Percentiles rank a stretch among this genome's conserved stretches.
Evolutionary conservation across 2,797 vertebrate species (phyloP).

Genomic region (Meda fulgida): DNA sequence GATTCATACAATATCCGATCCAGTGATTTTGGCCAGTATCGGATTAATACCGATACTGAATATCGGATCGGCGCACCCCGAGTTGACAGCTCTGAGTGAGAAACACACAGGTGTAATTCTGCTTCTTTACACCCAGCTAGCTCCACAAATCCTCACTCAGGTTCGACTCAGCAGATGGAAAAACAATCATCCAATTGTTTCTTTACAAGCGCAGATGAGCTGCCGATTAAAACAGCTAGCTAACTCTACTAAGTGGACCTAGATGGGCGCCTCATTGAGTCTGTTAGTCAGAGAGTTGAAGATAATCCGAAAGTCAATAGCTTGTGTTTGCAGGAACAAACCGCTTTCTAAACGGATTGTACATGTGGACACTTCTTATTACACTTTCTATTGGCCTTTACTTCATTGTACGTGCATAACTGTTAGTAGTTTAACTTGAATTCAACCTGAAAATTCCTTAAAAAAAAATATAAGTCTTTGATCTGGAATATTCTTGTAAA

Average conservation of each 20-base stretch:
- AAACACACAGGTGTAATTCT: constrained; percentile 35
- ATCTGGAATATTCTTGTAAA: neutral
- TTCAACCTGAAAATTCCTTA: neutral
- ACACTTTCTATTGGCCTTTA: neutral
- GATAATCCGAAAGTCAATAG: constrained; percentile 15
- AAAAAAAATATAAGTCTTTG: neutral
- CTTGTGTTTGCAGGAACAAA: constrained; percentile 4
- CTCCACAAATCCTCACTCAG: neutral
- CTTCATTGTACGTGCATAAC: neutral
- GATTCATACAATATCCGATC: too few species aligned
- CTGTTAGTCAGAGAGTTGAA: constrained; percentile 11
- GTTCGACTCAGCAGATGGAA: neutral
- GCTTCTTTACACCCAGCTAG: constrained; percentile 11
- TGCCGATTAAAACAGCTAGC: neutral
- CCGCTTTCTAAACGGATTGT: neutral
- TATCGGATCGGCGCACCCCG: too few species aligned
- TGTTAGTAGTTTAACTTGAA: neutral
- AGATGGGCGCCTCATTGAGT: constrained; percentile 3
- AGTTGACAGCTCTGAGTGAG: constrained; percentile 35
- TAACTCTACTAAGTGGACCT: constrained; percentile 1
- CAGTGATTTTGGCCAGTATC: too few species aligned
- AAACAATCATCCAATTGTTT: constrained; percentile 15
- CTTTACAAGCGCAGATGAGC: constrained; percentile 12
- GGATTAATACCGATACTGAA: too few species aligned
- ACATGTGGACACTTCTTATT: neutral